Conservation (phyloP, 2,113 vertebrate species). For the Petrocephalus microphthalmus region DNA sequence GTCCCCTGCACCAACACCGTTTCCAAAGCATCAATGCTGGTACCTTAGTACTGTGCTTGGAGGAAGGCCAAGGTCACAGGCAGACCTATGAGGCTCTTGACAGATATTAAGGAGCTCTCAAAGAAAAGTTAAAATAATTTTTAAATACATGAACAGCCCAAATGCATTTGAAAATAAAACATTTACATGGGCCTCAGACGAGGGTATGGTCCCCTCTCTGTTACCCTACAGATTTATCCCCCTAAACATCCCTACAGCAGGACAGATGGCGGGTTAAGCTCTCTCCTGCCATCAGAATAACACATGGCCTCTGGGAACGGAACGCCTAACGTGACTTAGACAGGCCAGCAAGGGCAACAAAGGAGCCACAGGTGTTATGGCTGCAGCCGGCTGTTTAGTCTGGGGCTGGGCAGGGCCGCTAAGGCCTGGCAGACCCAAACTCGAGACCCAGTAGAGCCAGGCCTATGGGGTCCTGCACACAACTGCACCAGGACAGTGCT, state of each 20-base stretch:
- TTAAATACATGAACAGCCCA: background rate
- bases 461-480: background rate
- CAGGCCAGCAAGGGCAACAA: background rate
- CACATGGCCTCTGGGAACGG: background rate
- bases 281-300: background rate
- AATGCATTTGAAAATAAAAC: background rate
- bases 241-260: background rate
- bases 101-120: background rate
- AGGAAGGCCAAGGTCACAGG: background rate
- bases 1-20: background rate
- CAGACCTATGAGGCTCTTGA: background rate
- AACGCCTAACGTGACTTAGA: background rate
- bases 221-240: background rate
- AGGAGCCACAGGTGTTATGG: background rate
- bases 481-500: background rate
- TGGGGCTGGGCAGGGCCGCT: background rate
- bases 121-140: background rate
- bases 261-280: background rate
- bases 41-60: background rate
- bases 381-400: background rate
- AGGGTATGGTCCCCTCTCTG: background rate
- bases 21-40: background rate
- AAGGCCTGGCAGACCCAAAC: background rate
- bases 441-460: background rate
- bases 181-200: background rate